Evolutionary conservation across 2,797 vertebrate genomes (phyloP).

Genomic region (Lagorchestes hirsutus): DNA sequence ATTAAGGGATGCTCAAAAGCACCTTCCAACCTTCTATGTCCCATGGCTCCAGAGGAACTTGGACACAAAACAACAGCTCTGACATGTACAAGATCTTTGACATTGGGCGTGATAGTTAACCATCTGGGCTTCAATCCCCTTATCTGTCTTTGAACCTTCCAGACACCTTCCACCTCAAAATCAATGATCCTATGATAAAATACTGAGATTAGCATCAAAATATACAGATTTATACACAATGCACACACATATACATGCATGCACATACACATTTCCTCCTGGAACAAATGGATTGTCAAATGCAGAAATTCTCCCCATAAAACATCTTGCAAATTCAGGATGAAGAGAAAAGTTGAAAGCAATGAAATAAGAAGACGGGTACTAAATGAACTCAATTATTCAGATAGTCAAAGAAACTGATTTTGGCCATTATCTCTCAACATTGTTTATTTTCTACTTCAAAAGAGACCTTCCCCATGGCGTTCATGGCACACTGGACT

Average conservation of each 20-base stretch:
- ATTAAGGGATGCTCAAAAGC: neutral
- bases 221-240: neutral
- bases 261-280: neutral
- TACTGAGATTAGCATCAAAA: neutral
- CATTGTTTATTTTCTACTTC: constrained; percentile 43
- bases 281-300: neutral
- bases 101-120: neutral
- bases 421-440: constrained; percentile 32
- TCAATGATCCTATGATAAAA: neutral
- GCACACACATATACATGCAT: neutral
- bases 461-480: constrained; percentile 64
- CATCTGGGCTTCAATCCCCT: neutral
- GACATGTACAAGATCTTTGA: neutral
- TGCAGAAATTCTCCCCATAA: constrained; percentile 36
- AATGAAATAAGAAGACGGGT: constrained; percentile 11
- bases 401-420: constrained; percentile 47
- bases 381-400: constrained; percentile 19
- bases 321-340: neutral
- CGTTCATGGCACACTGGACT: constrained; percentile 60
- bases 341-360: constrained; percentile 34
- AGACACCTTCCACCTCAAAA: neutral
- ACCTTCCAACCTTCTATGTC: neutral
- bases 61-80: neutral
- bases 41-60: neutral
- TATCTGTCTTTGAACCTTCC: neutral